Base-by-base conservation (phyloP, 2,888 invertebrate genomes). In the Schizaphis graminum region DNA sequence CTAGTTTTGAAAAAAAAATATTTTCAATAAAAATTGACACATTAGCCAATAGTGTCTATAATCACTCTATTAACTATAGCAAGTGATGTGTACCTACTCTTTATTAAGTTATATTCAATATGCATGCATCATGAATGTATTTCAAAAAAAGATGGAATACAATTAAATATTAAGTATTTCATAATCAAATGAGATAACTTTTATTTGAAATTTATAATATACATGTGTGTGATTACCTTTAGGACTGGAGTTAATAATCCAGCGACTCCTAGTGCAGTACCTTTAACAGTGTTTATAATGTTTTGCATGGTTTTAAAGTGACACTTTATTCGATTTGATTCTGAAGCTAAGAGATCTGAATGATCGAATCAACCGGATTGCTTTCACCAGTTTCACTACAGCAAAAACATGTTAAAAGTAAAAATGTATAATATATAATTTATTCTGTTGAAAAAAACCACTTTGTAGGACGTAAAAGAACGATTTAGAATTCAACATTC, bases 161-260 rank as follows among this genome's bases (percentile, higher is more conserved):
- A 21, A 35, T 8, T 77, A 35, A 77, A 35, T 41, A 77, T 7
- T 47, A 47, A 35, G 21, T n/a, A 16, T 67, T 67, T 67, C 8
- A 5, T 77, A 35, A 35, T 35, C 21, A 7, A n/a, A 77, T 35
- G 35, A 77, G 77, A 77, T 21, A 21, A 77, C 35, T 77, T 77
- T 35, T 21, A 35, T 77, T 77, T 21, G 21, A 77, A 77, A 77
- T 77, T 7, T 35, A 41, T 21, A 77, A 13, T 13, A 16, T 67
- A 35, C 77, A 21, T 35, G 5, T 77, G 35, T 0, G 28, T 91
- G 89, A 95, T 95, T 97, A 98, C 99, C 97, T 98, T 99, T 94
- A 99, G 96, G 93, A 99, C 98, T 93, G 99, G 99, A 95, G 99
- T 99, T 95, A 99, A 96, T 96, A 98, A 98, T 96, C 99, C 99